These are phyloP conservation scores for Ceuthmochares aereus DNA, from an alignment of 2,113 vertebrate species.

Conservation along the genomic window DNA sequence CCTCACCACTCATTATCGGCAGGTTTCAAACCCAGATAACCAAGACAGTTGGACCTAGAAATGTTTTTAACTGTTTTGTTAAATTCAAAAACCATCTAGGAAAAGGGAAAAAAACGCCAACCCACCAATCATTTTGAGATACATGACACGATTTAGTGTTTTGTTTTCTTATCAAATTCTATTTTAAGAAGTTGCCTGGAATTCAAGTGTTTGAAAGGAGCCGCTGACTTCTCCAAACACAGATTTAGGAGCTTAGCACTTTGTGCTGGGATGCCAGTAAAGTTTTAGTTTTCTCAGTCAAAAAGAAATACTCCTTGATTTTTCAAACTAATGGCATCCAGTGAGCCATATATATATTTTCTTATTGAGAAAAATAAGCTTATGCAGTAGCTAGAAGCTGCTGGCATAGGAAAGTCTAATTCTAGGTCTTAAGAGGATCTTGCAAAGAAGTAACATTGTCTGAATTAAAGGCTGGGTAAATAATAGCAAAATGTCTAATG, in stretches of 20 bases:
- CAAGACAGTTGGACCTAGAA: neutral
- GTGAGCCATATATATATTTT: neutral
- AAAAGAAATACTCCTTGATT: slow-evolving; percentile 3
- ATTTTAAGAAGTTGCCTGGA: neutral
- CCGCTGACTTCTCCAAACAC: neutral
- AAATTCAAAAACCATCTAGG: neutral
- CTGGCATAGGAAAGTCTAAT: neutral
- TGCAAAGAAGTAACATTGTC: neutral
- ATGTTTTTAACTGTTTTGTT: neutral
- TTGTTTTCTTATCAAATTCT: neutral
- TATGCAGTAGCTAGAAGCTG: neutral
- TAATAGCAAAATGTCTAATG: neutral
- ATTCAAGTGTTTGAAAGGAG: neutral
- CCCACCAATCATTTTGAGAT: neutral
- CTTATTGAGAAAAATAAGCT: slow-evolving; percentile 12
- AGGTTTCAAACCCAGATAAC: neutral
- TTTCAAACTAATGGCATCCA: slow-evolving; percentile 20
- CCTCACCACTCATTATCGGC: neutral
- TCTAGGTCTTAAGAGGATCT: neutral
- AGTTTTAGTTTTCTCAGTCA: neutral
- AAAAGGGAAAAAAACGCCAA: neutral
- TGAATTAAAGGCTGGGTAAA: neutral
- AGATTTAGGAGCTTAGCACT: neutral
- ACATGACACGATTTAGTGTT: neutral
- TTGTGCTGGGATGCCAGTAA: neutral